A percentile compares a stretch with the other conserved stretches of the same genome.
Conservation (phyloP, 2,113 vertebrate genomes). For the Physeter macrocephalus region DNA sequence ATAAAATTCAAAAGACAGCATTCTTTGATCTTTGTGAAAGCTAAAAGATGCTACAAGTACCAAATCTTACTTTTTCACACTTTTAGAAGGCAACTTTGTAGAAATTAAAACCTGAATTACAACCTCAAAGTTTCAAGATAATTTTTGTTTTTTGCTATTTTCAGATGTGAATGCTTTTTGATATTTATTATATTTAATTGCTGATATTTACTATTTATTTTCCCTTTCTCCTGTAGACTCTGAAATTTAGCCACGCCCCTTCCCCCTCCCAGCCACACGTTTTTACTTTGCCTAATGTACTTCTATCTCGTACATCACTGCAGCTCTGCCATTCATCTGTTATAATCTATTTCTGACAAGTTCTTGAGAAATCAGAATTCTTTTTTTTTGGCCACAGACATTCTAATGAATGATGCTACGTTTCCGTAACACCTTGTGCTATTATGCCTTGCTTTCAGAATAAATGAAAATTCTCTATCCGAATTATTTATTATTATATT, state of each 20-base stretch:
- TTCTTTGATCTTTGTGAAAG: neutral
- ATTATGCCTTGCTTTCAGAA: neutral
- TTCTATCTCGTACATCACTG: neutral
- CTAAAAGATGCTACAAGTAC: neutral
- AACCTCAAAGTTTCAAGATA: neutral
- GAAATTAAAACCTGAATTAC: neutral
- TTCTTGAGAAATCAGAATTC: constrained; percentile 2
- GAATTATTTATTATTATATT: neutral
- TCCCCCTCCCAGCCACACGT: neutral
- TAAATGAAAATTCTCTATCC: neutral
- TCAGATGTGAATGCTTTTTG: neutral
- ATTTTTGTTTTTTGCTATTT: neutral
- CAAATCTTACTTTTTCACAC: neutral
- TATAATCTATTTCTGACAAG: neutral
- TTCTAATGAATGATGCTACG: neutral
- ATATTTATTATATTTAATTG: neutral
- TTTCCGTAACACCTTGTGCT: neutral
- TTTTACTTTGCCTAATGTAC: neutral
- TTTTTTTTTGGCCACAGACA: neutral
- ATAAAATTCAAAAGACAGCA: neutral
- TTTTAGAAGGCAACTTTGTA: neutral
- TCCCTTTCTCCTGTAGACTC: neutral
- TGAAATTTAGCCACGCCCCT: neutral
- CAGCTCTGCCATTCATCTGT: neutral
- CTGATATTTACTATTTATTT: neutral